phyloP scores from a whole-genome alignment of 1,140 invertebrate species.

The Globodera ellingtonae region DNA sequence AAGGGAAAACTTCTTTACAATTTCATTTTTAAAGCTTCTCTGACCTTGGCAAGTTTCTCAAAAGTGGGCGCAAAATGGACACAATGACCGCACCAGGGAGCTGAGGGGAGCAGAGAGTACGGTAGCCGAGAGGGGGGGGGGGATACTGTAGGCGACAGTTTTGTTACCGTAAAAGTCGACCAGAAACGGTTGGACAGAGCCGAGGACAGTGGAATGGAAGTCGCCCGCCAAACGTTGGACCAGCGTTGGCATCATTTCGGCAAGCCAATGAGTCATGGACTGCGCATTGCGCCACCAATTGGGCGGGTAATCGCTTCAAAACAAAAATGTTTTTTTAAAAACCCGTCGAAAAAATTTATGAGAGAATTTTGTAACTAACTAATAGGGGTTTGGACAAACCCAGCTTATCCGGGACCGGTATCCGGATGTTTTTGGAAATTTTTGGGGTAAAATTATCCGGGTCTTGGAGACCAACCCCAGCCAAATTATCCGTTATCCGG shows the following conservation, averaged over 20 bases:
- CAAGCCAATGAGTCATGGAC: slow-evolving; percentile 60
- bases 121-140: not conserved
- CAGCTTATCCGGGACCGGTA: too few relatives aligned
- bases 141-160: not conserved
- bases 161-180: slow-evolving; percentile 84
- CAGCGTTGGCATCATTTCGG: slow-evolving; percentile 54
- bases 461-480: too few relatives aligned
- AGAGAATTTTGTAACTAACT: too few relatives aligned
- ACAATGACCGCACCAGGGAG: slow-evolving; percentile 72
- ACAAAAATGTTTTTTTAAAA: not conserved
- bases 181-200: slow-evolving; percentile 82
- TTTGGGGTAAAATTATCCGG: too few relatives aligned
- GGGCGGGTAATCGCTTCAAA: slow-evolving; percentile 56
- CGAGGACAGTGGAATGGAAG: slow-evolving; percentile 40
- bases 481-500: too few relatives aligned
- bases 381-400: too few relatives aligned
- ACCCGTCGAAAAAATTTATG: slow-evolving; percentile 17
- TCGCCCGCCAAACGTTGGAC: slow-evolving; percentile 52
- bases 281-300: slow-evolving; percentile 64
- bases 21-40: not conserved
- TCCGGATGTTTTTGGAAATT: too few relatives aligned
- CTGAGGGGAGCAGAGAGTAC: not conserved
- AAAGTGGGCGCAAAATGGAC: slow-evolving; percentile 61
- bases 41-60: slow-evolving; percentile 59
- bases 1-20: slow-evolving; percentile 13